Evolutionary conservation across 2,888 invertebrate genomes (phyloP), one percentile per base, ranked within the genome.

Genomic region (Drosophila fulvimacula): DNA sequence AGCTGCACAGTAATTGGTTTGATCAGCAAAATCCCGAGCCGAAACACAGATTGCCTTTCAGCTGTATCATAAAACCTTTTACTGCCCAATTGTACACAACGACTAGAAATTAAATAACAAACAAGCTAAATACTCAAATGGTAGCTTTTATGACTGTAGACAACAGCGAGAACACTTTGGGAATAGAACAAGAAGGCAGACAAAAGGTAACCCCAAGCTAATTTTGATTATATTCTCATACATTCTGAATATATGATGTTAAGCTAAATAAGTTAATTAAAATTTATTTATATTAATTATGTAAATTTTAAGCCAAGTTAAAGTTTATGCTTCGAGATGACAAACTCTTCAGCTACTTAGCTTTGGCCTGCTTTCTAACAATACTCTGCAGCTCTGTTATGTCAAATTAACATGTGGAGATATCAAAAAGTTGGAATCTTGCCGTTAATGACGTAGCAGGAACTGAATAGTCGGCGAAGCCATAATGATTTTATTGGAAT

Each of bases 401-500:
- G 27, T 17, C 10, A 38, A 38, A 38, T 39, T 19, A 17, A 15
- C 13, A 39, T 39, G 39, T 17, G 27, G 30, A 11, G 15, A 5
- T 49, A 41, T 41, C 36, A 11, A 19, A 39, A 6, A 36, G 34
- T 4, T 36, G 41, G 9, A 21, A 41, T 21, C 39, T 27, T 48
- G 21, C 24, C 21, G 48, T 36, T 27, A 38, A 27, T 30, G 59
- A n/a, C 32, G 38, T 42, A 75, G 46, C 66, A 75, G 75, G 72
- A 75, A 76, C 76, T 67, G 17, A 74, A 58, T 49, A 49, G 30
- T 41, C 36, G 48, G 13, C 39, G 24, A 4, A 44, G 21, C 32
- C 68, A 62, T 69, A 77, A 75, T 74, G 69, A 73, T 44, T 72
- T 60, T 69, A 73, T 73, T 70, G 62, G 73, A 61, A 70, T 77